Evolutionary conservation across 1,140 invertebrate genomes (phyloP), one percentile per base, ranked within the genome.

Genomic region (Samia ricini): DNA sequence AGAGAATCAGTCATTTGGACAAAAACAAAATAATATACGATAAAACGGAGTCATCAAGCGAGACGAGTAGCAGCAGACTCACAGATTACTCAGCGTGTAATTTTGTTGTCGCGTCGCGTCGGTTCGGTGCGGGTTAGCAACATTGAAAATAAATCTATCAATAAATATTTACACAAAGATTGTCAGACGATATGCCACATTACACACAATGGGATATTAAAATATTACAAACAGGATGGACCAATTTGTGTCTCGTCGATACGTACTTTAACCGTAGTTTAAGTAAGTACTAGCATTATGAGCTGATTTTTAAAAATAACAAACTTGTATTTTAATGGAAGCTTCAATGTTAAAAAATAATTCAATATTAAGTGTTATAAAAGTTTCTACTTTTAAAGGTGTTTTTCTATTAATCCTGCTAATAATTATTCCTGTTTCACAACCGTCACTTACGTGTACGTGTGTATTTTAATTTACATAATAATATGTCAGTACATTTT

Each of bases 101-200:
- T 86, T 86, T 81, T 69, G 77, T 78, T 71, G 67, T 76, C 69
- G 60, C 64, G 64, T 72, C 64, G 50, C 64, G 64, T 72, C 64
- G 50, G 51, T 22, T 52, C 33, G 66, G 61, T 60, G 67, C 64
- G 72, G 74, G 76, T 64, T 68, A 75, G 74, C 61, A 71, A 68
- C 72, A 70, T 66, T 63, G 75, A 67, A 61, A 72, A 85, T 86
- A 85, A 85, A 79, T 78, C 80, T 83, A 85, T 84, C 81, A 71
- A 83, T 85, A 88, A 83, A 88, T 85, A 85, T 85, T 88, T 85
- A 84, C 72, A 76, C 71, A 64, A 76, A 76, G 76, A 77, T 81
- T 80, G 79, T 81, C 75, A 76, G 79, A 76, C 77, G 79, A 78
- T 76, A 71, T 76, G 81, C 79, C 74, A 73, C 71, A 70, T 56